Percentiles rank a stretch among this genome's conserved stretches.
phyloP scores from a whole-genome alignment of 2,113 vertebrate species.

The Hucho hucho region DNA sequence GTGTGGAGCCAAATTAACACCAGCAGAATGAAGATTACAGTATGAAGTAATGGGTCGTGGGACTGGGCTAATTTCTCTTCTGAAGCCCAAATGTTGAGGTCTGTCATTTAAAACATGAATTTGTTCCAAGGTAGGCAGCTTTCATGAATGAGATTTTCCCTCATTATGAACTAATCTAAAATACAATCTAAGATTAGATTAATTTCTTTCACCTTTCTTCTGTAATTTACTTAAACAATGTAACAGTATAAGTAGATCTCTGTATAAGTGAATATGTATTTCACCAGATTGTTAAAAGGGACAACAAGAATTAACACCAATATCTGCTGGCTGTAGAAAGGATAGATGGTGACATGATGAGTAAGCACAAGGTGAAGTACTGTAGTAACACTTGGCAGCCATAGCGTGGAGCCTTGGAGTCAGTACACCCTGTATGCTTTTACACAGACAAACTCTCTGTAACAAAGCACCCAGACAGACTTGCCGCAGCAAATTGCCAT shows the following conservation, averaged over 20 bases:
- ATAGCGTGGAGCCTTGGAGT: not conserved
- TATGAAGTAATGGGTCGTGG: conserved; percentile 20
- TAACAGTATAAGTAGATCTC: not conserved
- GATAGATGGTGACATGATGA: not conserved
- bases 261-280: not conserved
- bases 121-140: conserved; percentile 3
- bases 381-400: not conserved
- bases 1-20: conserved; percentile 40
- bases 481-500: not conserved
- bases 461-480: not conserved
- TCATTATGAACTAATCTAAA: not conserved
- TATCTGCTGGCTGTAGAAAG: not conserved
- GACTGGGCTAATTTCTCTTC: conserved; percentile 6
- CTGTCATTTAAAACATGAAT: conserved; percentile 2
- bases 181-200: too few species aligned
- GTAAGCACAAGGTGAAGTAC: conserved; percentile 3
- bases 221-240: conserved; percentile 30
- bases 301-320: not conserved
- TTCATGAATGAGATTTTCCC: not conserved
- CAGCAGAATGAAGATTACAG: conserved; percentile 54
- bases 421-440: conserved; percentile 1
- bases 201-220: conserved; percentile 1
- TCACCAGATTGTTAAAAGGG: not conserved
- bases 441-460: not conserved
- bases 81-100: conserved; percentile 27